Conservation (phyloP, 2,797 vertebrate genomes). For the Orientallactaga sibirica region DNA sequence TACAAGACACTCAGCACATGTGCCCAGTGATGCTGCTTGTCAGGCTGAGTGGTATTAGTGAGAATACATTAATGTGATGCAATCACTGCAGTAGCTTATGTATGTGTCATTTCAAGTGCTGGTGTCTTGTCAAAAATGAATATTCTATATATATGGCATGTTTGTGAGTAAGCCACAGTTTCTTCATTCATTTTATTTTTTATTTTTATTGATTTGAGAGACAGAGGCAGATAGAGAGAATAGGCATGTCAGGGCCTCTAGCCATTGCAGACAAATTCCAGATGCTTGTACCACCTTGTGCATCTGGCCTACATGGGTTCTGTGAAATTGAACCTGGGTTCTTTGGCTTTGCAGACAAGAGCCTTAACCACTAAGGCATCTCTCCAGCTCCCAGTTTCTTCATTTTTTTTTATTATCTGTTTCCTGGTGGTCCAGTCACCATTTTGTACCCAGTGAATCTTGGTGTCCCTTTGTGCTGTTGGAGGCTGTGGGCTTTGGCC, state of each 20-base stretch:
- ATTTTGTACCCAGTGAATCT: background rate
- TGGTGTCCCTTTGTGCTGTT: background rate
- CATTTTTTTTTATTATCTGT: background rate
- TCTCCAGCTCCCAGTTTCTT: too few species aligned
- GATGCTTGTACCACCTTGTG: too few species aligned
- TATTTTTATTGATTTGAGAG: too few species aligned
- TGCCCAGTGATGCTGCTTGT: background rate
- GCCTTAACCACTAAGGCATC: too few species aligned
- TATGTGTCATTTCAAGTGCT: background rate
- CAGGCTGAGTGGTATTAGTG: background rate
- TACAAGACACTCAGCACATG: too few species aligned
- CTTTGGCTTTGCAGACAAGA: too few species aligned
- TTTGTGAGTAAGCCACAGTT: background rate
- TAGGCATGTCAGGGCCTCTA: too few species aligned
- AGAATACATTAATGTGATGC: background rate
- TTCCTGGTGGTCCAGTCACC: background rate
- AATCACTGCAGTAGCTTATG: background rate
- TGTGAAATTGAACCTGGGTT: too few species aligned
- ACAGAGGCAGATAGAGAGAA: too few species aligned
- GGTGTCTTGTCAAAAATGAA: background rate
- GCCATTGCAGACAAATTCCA: too few species aligned
- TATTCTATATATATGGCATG: background rate
- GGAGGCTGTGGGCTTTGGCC: background rate
- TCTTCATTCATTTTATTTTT: too few species aligned
- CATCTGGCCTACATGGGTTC: too few species aligned